Conservation (phyloP, 53 echinoderm and acorn worm genomes). For the Echinometra lucunter region DNA sequence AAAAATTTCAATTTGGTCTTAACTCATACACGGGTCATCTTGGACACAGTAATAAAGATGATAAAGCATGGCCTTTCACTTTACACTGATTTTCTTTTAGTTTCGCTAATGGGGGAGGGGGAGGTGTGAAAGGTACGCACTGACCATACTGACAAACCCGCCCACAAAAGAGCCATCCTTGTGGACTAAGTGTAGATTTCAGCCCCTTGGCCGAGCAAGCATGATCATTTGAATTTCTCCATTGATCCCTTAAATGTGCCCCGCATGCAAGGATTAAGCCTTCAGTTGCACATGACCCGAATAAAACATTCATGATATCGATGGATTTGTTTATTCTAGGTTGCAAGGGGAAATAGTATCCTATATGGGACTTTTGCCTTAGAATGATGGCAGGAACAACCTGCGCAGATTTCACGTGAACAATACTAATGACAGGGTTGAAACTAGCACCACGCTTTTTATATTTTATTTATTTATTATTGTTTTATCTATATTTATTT, state of each 20-base stretch:
- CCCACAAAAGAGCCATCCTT: too few species aligned
- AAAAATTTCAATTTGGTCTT: neutral
- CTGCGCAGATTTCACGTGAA: neutral
- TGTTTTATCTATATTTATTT: too few species aligned
- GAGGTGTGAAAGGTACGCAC: neutral
- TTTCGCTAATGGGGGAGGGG: too few species aligned
- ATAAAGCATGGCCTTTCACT: neutral
- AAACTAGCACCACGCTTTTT: neutral
- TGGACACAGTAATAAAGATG: neutral
- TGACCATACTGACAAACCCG: too few species aligned
- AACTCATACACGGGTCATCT: neutral
- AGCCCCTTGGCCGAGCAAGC: neutral
- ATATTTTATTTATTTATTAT: too few species aligned
- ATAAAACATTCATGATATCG: neutral
- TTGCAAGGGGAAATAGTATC: neutral
- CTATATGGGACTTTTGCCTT: neutral
- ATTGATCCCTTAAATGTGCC: neutral
- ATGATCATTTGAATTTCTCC: neutral
- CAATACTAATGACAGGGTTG: neutral
- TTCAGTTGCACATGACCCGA: neutral
- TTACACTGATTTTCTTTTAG: too few species aligned
- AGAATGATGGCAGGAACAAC: neutral
- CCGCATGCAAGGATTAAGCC: neutral
- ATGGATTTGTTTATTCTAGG: constrained; percentile 22
- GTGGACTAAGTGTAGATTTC: too few species aligned